Evolutionary conservation across 2,113 vertebrate genomes (phyloP).

Genomic region (Anthoscopus minutus): DNA sequence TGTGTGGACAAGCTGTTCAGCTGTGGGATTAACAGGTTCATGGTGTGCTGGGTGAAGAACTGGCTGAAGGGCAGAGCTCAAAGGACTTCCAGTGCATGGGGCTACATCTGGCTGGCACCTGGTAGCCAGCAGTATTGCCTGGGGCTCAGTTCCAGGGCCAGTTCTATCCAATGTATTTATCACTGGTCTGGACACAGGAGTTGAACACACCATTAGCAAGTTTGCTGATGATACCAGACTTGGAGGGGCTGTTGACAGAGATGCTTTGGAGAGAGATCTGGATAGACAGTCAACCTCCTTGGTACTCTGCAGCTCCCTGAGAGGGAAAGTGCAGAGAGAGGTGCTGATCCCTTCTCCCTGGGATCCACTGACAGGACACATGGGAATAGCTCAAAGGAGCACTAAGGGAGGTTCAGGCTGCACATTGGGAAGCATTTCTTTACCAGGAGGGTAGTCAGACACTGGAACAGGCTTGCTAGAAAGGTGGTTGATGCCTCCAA

Average conservation of each 20-base stretch:
- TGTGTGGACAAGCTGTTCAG: not conserved
- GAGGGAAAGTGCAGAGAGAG: not conserved
- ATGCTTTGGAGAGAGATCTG: not conserved
- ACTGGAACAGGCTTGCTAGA: not conserved
- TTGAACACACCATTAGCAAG: not conserved
- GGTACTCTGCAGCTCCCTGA: not conserved
- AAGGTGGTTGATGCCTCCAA: not conserved
- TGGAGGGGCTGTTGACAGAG: not conserved
- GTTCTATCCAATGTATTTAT: not conserved
- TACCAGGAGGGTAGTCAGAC: not conserved
- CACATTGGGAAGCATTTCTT: not conserved
- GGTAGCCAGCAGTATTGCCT: not conserved
- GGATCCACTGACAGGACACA: not conserved
- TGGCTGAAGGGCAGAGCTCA: not conserved
- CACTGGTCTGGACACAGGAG: not conserved
- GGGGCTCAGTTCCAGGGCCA: not conserved
- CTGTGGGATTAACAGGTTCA: not conserved
- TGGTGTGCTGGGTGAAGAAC: not conserved
- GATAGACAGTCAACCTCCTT: not conserved
- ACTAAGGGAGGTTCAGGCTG: not conserved
- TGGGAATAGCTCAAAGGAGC: not conserved
- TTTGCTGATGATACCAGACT: not conserved
- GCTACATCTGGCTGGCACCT: not conserved
- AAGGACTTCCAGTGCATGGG: not conserved
- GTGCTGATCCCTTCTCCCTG: not conserved